Evolutionary conservation across 2,888 invertebrate genomes (phyloP).

Genomic region (Pherbina coryleti): DNA sequence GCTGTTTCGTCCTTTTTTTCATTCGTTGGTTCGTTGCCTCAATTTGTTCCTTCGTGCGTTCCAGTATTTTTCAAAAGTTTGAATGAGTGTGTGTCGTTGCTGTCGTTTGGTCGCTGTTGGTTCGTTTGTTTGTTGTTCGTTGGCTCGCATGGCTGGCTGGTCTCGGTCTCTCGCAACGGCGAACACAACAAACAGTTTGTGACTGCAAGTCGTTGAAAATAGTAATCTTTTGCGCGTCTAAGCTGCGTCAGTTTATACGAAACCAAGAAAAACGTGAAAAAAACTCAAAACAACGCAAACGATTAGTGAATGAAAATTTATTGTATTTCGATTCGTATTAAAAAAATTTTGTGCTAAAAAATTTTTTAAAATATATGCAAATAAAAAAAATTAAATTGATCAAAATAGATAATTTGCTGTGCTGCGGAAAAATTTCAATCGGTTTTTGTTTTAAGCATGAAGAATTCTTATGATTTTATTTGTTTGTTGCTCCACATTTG

Average conservation of each 20-base stretch:
- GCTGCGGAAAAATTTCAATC: not conserved
- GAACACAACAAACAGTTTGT: conserved; percentile 54
- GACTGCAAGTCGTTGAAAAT: conserved; percentile 55
- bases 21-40: not conserved
- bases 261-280: conserved; percentile 49
- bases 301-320: not conserved
- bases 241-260: conserved; percentile 30
- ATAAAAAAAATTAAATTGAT: not conserved
- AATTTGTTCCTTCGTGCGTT: conserved; percentile 6
- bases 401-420: not conserved
- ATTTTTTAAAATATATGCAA: not conserved
- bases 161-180: conserved; percentile 45
- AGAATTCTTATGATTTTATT: conserved; percentile 5
- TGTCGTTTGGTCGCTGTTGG: not conserved
- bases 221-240: conserved; percentile 47
- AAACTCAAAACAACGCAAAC: conserved; percentile 17
- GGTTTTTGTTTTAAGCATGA: not conserved
- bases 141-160: not conserved
- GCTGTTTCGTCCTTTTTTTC: conserved; percentile 3
- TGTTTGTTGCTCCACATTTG: conserved; percentile 17
- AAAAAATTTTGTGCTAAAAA: not conserved
- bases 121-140: not conserved
- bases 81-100: too few species aligned
- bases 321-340: not conserved
- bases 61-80: not conserved